Base-by-base conservation (phyloP, 2,888 invertebrate species). In the Ornithoptera alexandrae region DNA sequence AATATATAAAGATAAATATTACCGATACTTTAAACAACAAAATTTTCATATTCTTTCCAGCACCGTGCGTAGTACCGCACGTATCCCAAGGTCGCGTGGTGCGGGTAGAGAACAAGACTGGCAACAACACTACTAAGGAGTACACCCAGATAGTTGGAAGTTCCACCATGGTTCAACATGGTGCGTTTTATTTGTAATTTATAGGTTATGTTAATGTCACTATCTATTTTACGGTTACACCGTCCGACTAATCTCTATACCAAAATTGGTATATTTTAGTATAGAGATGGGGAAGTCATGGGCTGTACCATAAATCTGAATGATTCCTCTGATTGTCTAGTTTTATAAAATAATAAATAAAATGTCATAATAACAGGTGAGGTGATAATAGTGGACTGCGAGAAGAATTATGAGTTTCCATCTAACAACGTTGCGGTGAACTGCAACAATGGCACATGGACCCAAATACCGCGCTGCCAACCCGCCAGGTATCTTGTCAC, bases 401-500 rank as follows among this genome's bases (percentile, higher is more conserved):
- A 97, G 73, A 94, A 95, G 69, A 95, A 97, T 77, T 98, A 97
- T 81, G 98, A 98, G 84, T 97, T 97, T 77, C 94, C 96, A 0
- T 94, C 94, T 0, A 95, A 94, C 62, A 95, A 95, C 74, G 93
- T 95, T 0, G 95, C 95, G 0, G 96, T 97, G 0, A 95, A 95
- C 0, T 99, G 99, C 84, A 96, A 97, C 83, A 98, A 99, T 79
- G 99, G 99, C 0, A 97, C 98, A 0, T 99, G 99, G 99, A 96
- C 97, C 0, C 96, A 97, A 73, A 96, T 98, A 76, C 98, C 99
- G 0, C 94, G 95, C 69, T 97, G 97, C 80, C 95, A 96, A 72
- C 96, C 97, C 74, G 94, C 99, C 80, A 94, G 97, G 95, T 97
- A 82, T 74, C 53, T 1, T 46, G 15, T 46, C 15, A 46, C 46